Evolutionary conservation across 1,140 invertebrate genomes (phyloP), one percentile per base, ranked within the genome.

Genomic region (Pemphigus obesinymphae): DNA sequence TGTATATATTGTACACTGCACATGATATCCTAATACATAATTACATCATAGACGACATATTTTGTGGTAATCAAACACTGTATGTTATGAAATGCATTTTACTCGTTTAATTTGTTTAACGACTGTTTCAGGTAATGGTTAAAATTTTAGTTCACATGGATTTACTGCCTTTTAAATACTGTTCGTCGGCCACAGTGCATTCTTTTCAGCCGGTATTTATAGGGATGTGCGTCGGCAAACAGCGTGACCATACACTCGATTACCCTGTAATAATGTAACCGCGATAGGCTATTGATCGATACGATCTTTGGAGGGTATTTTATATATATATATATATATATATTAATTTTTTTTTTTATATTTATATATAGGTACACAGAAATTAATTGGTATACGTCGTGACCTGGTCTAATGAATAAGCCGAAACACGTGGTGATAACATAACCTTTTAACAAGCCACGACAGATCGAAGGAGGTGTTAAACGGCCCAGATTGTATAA

Each of bases 381-480:
- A 43, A 63, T 80, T 63, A 80, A 80, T 80, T 61, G 76, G 76
- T 80, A 63, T 20, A 11, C n/a, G 55, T 61, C 76, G 50, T 61
- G 53, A 80, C 53, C 50, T 1, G 34, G 8, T 40, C 29, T n/a
- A 34, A 20, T 29, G 58, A 61, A 61, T 20, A n/a, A 34, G 20
- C 7, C 48, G 73, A 73, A 73, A 73, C 8, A 3, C 26, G 37
- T 15, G 15, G 70, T 48, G 43, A 72, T 50, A 73, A 73, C 43
- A 34, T 40, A 55, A 76, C 50, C 73, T 34, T 37, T 76, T 55
- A 76, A 76, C 73, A 53, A 55, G 73, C 29, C 48, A 37, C 45
- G 50, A 58, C 58, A 53, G 11, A 76, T 58, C 20, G n/a, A 20
- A 37, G 31, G 31, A 76, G 73, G 73, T 76, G 73, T 76, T 76